phyloP scores from a whole-genome alignment of 2,797 vertebrate species.

The Eupleurogrammus muticus region DNA sequence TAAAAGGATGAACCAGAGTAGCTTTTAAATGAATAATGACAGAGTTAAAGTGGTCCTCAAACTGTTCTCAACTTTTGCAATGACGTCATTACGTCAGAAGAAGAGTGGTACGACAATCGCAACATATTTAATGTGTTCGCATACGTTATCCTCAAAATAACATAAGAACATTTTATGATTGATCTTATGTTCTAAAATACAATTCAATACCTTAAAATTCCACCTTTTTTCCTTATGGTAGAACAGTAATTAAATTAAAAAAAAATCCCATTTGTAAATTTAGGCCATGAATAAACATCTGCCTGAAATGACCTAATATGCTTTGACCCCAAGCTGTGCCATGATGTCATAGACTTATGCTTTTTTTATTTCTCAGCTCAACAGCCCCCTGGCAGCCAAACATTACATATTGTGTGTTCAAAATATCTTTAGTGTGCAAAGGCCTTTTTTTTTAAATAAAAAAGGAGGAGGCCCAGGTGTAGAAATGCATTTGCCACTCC shows the following conservation, averaged over 20 bases:
- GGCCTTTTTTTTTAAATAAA: constrained; percentile 1
- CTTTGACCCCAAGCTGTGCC: too few relatives aligned
- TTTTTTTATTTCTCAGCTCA: too few relatives aligned
- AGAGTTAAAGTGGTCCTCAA: background rate
- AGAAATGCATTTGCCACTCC: constrained; percentile 11
- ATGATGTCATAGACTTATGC: too few relatives aligned
- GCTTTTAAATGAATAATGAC: constrained; percentile 1
- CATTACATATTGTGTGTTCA: background rate
- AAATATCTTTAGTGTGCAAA: constrained; percentile 2
- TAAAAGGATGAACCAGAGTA: background rate
- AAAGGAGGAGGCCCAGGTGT: constrained; percentile 12
- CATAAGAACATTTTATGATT: background rate
- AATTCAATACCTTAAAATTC: too few relatives aligned
- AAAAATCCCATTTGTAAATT: too few relatives aligned
- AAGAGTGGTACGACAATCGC: too few relatives aligned
- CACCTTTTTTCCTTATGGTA: too few relatives aligned
- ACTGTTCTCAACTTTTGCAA: background rate
- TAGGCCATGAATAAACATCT: too few relatives aligned
- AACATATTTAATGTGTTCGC: background rate
- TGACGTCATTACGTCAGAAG: background rate
- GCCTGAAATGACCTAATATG: too few relatives aligned
- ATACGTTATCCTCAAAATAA: constrained; percentile 6
- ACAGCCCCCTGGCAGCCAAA: too few relatives aligned
- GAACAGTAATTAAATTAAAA: too few relatives aligned
- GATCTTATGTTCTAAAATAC: background rate